Base-by-base conservation (phyloP, 1,140 invertebrate species). In the Mylabris phalerata region DNA sequence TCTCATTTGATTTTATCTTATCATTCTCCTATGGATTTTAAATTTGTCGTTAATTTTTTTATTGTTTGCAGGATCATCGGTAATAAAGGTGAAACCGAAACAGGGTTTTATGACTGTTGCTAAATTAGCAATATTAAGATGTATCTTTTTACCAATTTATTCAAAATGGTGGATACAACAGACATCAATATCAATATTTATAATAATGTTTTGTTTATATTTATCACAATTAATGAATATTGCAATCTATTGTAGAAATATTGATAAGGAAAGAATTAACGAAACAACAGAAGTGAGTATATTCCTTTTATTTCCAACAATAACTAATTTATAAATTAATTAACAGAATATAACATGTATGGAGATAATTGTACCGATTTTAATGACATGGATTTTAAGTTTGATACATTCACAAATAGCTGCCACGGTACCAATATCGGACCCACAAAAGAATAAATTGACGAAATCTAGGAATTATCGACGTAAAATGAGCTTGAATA, bases 321-420 rank as follows among this genome's bases (percentile, higher is more conserved):
- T 19, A 19, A 13, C 1, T 13, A 13, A 19, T 19, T 19, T 19
- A 19, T 19, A 19, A 19, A 19, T 19, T 19, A 19, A 19, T 19
- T 19, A 19, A 19, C 19, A 83, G 80, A 70, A 75, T 64, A 73
- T 84, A 49, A 76, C 80, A 41, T 69, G 75, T 40, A 81, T 80
- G 57, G 86, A 88, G 75, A 77, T 91, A 67, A 67, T 92, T 27
- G 84, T 92, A 57, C 92, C 92, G n/a, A 71, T 85, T 57, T 79
- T 84, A 19, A 82, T 94, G 72, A 91, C 92, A 82, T 73, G 92
- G 60, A 78, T 87, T 32, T 77, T 96, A 42, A 91, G 89, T 63
- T 78, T 92, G 39, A 87, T 96, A 45, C 92, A 95, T 75, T 93
- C 92, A 0, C 92, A 96, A 75, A 95, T 95, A 57, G 90, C 90